Evolutionary conservation across 1,140 invertebrate genomes (phyloP), one percentile per base, ranked within the genome.

Genomic region (Drosophila bocqueti): DNA sequence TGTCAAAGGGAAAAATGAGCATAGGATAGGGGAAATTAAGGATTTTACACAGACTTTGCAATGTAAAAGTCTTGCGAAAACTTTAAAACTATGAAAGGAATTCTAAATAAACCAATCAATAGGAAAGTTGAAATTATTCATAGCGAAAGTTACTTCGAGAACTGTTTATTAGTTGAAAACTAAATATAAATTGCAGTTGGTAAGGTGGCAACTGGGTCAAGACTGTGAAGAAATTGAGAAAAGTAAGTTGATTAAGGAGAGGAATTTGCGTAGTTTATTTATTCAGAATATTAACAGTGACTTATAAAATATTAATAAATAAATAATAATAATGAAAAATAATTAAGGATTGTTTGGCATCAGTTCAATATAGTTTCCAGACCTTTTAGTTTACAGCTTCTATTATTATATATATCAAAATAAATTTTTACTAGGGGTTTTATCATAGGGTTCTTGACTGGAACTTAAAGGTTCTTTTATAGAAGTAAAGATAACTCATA

Each of bases 1-100:
- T 38, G 34, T 65, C 47, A 49, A 68, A 68, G 36, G 46, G 15
- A 31, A 62, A 59, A 59, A 9, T 59, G 24, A 45, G 38, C 57
- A 45, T 5, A 18, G 26, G 10, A 52, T 21, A 31, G 2, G 5
- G 4, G 9, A 57, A 57, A 59, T 18, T 45, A 46, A 10, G n/a
- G 1, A 43, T 40, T 58, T 26, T 26, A n/a, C 11, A 13, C 10
- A 24, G 4, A 34, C 9, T 4, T 11, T 34, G 34, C 24, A 3
- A 24, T 24, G 24, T 24, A 24, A 24, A 24, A 24, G 24, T 0
- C 13, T 21, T 15, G 8, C 13, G 29, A 6, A n/a, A 67, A 67
- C 59, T 46, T 43, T 26, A 10, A 24, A 38, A 13, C 15, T 38
- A 16, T 40, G 46, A 24, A 42, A 11, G 15, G 54, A 68, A 68